Evolutionary conservation across 2,888 invertebrate species (phyloP).

Genomic region (Lobophora halterata): DNA sequence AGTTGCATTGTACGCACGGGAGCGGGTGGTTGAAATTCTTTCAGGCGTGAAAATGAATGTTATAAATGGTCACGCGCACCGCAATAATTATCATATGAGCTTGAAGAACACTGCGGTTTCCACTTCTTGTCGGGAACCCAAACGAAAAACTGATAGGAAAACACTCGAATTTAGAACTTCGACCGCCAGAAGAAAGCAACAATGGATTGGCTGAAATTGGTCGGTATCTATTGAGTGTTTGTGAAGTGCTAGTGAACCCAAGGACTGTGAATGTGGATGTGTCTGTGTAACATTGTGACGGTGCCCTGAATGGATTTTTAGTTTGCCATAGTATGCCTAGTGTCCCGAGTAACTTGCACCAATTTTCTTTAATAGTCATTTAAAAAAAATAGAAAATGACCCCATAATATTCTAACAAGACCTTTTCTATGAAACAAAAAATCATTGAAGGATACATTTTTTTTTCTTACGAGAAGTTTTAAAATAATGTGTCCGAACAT

Average conservation of each 20-base stretch:
- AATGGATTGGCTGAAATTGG: constrained; percentile 80
- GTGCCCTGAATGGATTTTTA: constrained; percentile 16
- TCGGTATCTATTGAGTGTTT: constrained; percentile 63
- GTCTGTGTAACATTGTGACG: too few relatives aligned
- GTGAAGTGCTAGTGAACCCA: constrained; percentile 34
- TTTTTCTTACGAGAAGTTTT: too few relatives aligned
- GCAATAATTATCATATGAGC: constrained; percentile 73
- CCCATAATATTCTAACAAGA: too few relatives aligned
- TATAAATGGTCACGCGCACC: constrained; percentile 73
- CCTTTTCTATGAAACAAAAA: too few relatives aligned
- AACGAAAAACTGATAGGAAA: constrained; percentile 35
- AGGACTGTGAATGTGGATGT: constrained; percentile 31
- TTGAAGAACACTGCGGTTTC: constrained; percentile 64
- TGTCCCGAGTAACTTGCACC: constrained; percentile 13
- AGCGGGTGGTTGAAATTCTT: constrained; percentile 43
- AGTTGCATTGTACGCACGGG: constrained; percentile 13
- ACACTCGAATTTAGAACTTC: constrained; percentile 23
- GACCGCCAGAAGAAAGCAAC: constrained; percentile 42
- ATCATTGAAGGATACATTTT: too few relatives aligned
- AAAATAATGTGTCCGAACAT: too few relatives aligned
- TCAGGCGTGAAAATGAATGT: constrained; percentile 81
- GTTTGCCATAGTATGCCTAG: constrained; percentile 5
- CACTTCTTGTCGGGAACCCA: constrained; percentile 44
- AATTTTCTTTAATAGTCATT: too few relatives aligned
- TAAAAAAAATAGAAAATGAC: too few relatives aligned